These are phyloP conservation scores for Phataginus tetradactyla DNA, from an alignment of 2,797 vertebrate genomes.

Conservation along the genomic window DNA sequence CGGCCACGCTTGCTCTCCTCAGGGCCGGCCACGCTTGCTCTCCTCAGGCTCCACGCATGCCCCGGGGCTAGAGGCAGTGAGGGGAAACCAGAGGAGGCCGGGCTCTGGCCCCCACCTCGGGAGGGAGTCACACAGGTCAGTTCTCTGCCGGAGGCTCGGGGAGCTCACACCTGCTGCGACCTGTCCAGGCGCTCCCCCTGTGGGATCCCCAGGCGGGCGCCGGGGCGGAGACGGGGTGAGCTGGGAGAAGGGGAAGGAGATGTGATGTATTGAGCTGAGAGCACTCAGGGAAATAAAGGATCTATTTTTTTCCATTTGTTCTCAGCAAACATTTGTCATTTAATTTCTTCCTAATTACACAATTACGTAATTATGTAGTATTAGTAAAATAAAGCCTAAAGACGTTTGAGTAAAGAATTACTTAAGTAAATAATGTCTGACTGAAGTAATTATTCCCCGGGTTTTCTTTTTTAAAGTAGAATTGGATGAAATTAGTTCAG, in stretches of 20 bases:
- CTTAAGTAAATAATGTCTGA: conserved; percentile 86
- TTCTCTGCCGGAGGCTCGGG: background rate
- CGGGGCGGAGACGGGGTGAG: background rate
- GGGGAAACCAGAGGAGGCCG: background rate
- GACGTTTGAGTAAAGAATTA: conserved; percentile 86
- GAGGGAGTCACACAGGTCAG: background rate
- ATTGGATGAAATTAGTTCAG: conserved; percentile 71
- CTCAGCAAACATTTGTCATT: conserved; percentile 79
- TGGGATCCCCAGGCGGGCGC: too few relatives aligned
- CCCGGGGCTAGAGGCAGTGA: background rate
- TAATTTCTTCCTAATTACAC: conserved; percentile 83
- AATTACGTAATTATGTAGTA: conserved; percentile 84
- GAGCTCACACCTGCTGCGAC: background rate
- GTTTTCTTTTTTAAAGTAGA: conserved; percentile 79
- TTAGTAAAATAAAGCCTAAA: conserved; percentile 86
- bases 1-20: background rate
- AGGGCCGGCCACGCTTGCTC: background rate
- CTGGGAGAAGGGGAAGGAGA: background rate
- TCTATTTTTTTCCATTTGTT: conserved; percentile 69
- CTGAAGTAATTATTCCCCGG: conserved; percentile 80
- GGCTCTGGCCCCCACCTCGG: background rate
- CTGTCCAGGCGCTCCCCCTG: background rate
- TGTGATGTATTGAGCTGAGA: conserved; percentile 8
- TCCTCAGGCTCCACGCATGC: background rate
- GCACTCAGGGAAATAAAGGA: conserved; percentile 62